phyloP scores from a whole-genome alignment of 1,140 invertebrate genomes.

The Diorhabda sublineata region DNA sequence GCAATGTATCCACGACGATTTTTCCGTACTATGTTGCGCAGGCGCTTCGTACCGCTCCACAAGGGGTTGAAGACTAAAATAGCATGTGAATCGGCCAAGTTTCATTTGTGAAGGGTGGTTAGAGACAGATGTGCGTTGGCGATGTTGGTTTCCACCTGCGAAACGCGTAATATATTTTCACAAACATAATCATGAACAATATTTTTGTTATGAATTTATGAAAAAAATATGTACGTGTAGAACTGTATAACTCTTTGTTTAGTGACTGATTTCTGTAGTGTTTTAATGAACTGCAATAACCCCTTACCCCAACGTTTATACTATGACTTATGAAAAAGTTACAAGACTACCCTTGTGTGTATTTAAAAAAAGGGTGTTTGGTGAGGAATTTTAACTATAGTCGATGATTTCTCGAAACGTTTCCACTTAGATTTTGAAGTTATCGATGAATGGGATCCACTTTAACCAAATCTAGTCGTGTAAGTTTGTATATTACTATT shows the following conservation, averaged over 20 bases:
- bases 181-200: neutral
- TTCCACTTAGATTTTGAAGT: neutral
- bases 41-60: neutral
- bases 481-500: slow-evolving; percentile 27
- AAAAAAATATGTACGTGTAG: no score
- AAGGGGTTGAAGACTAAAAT: slow-evolving; percentile 11
- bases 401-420: neutral
- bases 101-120: slow-evolving; percentile 14
- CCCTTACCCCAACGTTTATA: slow-evolving; percentile 7
- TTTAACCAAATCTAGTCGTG: slow-evolving; percentile 45
- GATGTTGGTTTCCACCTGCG: neutral
- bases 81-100: slow-evolving; percentile 8
- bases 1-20: no score
- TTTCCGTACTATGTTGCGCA: neutral
- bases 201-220: neutral
- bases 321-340: slow-evolving; percentile 19
- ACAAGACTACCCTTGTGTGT: slow-evolving; percentile 7
- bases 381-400: slow-evolving; percentile 1
- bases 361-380: neutral
- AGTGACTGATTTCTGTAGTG: no score
- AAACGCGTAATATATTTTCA: neutral
- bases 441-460: slow-evolving; percentile 47
- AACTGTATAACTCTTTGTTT: no score
- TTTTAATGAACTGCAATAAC: slow-evolving; percentile 13
- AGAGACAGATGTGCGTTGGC: slow-evolving; percentile 5